Percentiles rank a stretch among this genome's conserved stretches.
These are phyloP conservation scores for Cheilosia pagana DNA, from an alignment of 2,888 invertebrate species.

Conservation along the genomic window DNA sequence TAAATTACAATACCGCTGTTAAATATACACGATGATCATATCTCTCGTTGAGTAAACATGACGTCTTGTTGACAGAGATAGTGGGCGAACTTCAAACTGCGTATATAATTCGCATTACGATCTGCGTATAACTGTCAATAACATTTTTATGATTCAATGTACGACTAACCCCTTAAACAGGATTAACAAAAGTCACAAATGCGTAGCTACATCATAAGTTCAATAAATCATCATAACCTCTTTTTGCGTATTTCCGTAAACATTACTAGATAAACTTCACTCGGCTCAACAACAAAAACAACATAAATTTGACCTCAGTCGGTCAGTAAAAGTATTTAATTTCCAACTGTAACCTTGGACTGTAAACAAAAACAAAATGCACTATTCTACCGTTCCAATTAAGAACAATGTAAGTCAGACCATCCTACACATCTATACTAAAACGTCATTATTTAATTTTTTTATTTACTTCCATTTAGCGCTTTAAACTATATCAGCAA, in stretches of 20 bases:
- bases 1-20: too few species aligned
- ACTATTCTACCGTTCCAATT: constrained; percentile 1
- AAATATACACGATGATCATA: too few species aligned
- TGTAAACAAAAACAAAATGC: constrained; percentile 14
- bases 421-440: constrained; percentile 17
- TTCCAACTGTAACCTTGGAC: constrained; percentile 18
- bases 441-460: constrained; percentile 58
- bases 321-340: not conserved
- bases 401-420: constrained; percentile 11
- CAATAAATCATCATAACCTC: constrained; percentile 22
- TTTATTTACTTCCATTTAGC: constrained; percentile 52
- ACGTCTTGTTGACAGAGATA: too few species aligned
- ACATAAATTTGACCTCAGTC: not conserved
- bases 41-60: too few species aligned
- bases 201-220: not conserved
- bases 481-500: constrained; percentile 2
- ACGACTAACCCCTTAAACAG: not conserved
- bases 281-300: not conserved
- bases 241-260: not conserved
- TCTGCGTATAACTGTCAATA: not conserved
- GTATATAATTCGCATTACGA: not conserved
- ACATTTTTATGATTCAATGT: not conserved
- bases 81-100: too few species aligned
- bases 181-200: not conserved
- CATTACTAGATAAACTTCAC: not conserved